phyloP scores from a whole-genome alignment of 2,888 invertebrate genomes.

The Vannuccia rotundouncinata region DNA sequence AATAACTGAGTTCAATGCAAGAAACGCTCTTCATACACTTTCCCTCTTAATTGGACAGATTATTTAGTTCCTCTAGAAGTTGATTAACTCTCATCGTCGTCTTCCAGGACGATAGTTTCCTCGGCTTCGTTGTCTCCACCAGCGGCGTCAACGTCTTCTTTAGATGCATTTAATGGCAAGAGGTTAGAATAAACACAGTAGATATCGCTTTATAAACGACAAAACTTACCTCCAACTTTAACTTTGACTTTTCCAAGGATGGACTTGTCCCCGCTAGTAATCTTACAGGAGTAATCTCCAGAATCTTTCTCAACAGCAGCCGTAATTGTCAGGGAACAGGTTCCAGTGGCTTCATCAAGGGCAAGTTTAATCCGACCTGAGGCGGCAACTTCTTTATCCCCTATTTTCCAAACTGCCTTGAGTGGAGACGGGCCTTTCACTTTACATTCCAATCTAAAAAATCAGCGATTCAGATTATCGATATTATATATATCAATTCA shows the following conservation, averaged over 20 bases:
- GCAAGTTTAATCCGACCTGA: conserved; percentile 54
- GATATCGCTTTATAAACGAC: not conserved
- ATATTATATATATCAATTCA: no score
- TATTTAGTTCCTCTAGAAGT: no score
- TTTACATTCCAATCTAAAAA: conserved; percentile 44
- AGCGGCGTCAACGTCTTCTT: not conserved
- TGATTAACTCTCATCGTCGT: not conserved
- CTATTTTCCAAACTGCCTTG: conserved; percentile 52
- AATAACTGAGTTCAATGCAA: no score
- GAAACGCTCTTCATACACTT: no score
- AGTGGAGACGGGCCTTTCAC: not conserved
- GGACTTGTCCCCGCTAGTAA: not conserved
- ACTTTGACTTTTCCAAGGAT: not conserved
- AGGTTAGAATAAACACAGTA: not conserved
- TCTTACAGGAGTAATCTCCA: not conserved
- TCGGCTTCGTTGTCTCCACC: not conserved
- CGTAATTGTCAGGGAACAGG: conserved; percentile 51
- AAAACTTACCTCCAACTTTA: not conserved
- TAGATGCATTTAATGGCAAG: not conserved
- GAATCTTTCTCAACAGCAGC: conserved; percentile 38
- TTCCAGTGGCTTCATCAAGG: conserved; percentile 51
- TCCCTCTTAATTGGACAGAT: no score
- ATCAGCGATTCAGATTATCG: no score
- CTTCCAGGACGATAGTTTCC: not conserved
- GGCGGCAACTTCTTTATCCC: conserved; percentile 54